Conservation (phyloP, 2,797 vertebrate species). For the Arnoldichthys spilopterus region DNA sequence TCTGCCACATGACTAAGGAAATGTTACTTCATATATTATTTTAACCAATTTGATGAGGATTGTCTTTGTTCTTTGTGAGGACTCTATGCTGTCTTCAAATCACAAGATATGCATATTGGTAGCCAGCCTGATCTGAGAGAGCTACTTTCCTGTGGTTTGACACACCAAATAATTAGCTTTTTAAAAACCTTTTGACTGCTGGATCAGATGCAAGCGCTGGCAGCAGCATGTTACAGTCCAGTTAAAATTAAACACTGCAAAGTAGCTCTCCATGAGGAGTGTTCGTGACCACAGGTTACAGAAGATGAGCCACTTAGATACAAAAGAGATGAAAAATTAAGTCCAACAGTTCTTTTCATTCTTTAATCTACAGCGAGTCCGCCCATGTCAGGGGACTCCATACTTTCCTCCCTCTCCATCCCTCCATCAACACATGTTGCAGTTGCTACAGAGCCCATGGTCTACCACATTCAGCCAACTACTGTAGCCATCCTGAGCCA, state of each 20-base stretch:
- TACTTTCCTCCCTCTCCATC: constrained; percentile 74
- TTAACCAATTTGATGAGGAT: not conserved
- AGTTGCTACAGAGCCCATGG: constrained; percentile 52
- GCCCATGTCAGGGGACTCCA: constrained; percentile 68
- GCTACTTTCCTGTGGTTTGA: not conserved
- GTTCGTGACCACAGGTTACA: not conserved
- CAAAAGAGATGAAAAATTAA: no score
- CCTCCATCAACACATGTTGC: constrained; percentile 71
- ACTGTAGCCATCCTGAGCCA: constrained; percentile 66
- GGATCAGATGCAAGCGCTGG: not conserved
- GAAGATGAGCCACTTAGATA: not conserved
- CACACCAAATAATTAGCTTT: not conserved
- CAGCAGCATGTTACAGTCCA: not conserved
- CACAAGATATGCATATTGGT: no score
- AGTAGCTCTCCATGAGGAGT: not conserved
- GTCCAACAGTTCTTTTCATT: not conserved
- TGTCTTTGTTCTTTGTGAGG: no score
- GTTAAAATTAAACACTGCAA: not conserved
- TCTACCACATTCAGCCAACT: constrained; percentile 64
- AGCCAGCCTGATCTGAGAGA: not conserved
- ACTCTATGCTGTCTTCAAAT: no score
- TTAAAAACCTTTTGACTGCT: not conserved
- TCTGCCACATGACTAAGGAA: no score
- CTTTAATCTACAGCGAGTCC: constrained; percentile 59
- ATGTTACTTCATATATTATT: not conserved